phyloP scores from a whole-genome alignment of 2,113 vertebrate species.

The Neodontobutis hainanensis region DNA sequence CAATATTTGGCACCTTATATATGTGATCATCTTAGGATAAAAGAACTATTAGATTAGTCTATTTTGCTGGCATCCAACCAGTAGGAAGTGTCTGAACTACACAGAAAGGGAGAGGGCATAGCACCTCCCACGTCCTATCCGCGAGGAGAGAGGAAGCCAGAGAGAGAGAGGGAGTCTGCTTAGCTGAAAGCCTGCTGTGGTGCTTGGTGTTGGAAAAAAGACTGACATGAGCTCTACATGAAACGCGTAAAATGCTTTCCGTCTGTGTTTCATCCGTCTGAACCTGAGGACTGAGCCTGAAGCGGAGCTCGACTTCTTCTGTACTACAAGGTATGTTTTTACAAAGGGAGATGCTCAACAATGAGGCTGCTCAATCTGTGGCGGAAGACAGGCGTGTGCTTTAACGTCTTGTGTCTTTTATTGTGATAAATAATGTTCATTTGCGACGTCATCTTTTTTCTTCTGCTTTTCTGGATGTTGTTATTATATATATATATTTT shows the following conservation, averaged over 20 bases:
- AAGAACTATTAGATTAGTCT: conserved; percentile 1
- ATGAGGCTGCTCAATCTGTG: conserved; percentile 19
- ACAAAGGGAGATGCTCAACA: background rate
- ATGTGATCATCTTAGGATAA: background rate
- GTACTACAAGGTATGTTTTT: conserved; percentile 68
- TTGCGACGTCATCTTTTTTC: background rate
- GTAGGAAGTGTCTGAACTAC: conserved; percentile 49
- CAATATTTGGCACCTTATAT: background rate
- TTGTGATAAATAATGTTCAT: background rate
- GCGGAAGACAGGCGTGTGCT: background rate
- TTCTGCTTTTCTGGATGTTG: background rate
- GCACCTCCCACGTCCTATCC: conserved; percentile 76
- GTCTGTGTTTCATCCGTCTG: conserved; percentile 58
- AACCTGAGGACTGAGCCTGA: conserved; percentile 64
- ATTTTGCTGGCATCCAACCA: conserved; percentile 25
- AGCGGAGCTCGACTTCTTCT: conserved; percentile 55
- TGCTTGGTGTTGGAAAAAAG: conserved; percentile 52
- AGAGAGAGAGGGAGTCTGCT: conserved; percentile 49
- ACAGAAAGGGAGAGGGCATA: conserved; percentile 59
- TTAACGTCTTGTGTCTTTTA: background rate
- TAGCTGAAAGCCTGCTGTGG: conserved; percentile 2
- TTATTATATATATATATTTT: background rate
- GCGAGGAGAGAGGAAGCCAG: conserved; percentile 39
- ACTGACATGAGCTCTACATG: conserved; percentile 76
- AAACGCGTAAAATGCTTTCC: conserved; percentile 75